A percentile compares a stretch with the other conserved stretches of the same genome.
These are phyloP conservation scores for Eueides isabella DNA, from an alignment of 1,140 invertebrate species.

Conservation along the genomic window DNA sequence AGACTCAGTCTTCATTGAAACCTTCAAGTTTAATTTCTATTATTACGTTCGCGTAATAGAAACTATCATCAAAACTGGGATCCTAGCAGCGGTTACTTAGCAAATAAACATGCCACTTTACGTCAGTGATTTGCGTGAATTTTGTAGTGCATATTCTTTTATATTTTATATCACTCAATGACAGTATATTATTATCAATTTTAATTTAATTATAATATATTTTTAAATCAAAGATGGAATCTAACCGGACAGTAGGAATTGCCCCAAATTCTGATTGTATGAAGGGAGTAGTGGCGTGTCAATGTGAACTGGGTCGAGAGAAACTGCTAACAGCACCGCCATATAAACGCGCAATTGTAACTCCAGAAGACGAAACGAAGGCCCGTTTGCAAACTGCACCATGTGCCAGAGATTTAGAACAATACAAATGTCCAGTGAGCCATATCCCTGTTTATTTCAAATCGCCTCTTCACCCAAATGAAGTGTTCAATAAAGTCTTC, in stretches of 20 bases:
- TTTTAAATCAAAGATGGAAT: conserved; percentile 45
- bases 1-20: no score
- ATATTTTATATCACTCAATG: conserved; percentile 4
- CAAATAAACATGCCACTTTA: conserved; percentile 38
- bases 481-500: conserved; percentile 74
- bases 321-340: conserved; percentile 73
- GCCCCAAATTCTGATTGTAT: conserved; percentile 52
- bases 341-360: conserved; percentile 48
- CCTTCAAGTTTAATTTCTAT: background rate
- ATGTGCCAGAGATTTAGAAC: conserved; percentile 58
- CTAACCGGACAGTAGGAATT: conserved; percentile 51
- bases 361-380: conserved; percentile 51
- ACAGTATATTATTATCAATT: background rate
- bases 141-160: conserved; percentile 27
- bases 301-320: conserved; percentile 73
- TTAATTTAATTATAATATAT: background rate
- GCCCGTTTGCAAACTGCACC: conserved; percentile 65
- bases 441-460: conserved; percentile 70
- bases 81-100: conserved; percentile 57
- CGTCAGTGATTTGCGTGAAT: conserved; percentile 20
- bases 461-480: conserved; percentile 63
- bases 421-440: conserved; percentile 68
- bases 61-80: conserved; percentile 12
- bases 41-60: background rate
- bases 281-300: conserved; percentile 59